These are phyloP conservation scores for Diacarnus erythraeanus DNA, from an alignment of 37 sponge, comb jelly and placozoan species.

Conservation along the genomic window DNA sequence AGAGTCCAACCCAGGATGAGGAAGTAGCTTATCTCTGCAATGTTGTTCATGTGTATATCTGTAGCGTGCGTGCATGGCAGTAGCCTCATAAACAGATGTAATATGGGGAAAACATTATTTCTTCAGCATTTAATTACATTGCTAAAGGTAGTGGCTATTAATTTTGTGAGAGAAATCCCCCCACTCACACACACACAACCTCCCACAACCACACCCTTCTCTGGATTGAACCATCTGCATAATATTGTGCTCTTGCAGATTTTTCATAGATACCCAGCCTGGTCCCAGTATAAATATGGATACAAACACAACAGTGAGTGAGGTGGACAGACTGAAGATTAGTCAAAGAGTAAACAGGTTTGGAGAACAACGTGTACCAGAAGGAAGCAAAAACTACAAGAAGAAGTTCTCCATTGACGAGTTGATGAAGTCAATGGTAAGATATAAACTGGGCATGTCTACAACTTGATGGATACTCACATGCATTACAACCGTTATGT, in stretches of 20 bases:
- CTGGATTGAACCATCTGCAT: background rate
- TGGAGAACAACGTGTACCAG: constrained; percentile 5
- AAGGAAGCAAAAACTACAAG: constrained; percentile 33
- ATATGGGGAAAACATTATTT: too few relatives aligned
- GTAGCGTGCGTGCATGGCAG: too few relatives aligned
- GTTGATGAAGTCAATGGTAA: constrained; percentile 47
- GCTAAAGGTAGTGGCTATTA: too few relatives aligned
- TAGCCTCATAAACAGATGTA: too few relatives aligned
- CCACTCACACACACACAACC: too few relatives aligned
- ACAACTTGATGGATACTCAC: background rate
- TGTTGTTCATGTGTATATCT: too few relatives aligned
- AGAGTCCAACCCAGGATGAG: too few relatives aligned
- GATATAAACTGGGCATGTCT: background rate
- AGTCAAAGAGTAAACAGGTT: constrained; percentile 60
- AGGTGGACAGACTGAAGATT: constrained; percentile 48
- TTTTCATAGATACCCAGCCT: constrained; percentile 32
- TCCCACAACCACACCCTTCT: background rate
- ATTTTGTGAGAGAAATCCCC: too few relatives aligned
- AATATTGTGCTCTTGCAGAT: constrained; percentile 24
- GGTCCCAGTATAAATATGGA: background rate
- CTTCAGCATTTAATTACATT: too few relatives aligned
- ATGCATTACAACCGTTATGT: background rate
- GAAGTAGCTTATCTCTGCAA: too few relatives aligned
- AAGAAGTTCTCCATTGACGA: constrained; percentile 67
- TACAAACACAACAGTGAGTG: background rate